A percentile compares a stretch with the other conserved stretches of the same genome.
These are phyloP conservation scores for Drosophila biarmipes DNA, from an alignment of 1,140 invertebrate genomes.

Conservation along the genomic window DNA sequence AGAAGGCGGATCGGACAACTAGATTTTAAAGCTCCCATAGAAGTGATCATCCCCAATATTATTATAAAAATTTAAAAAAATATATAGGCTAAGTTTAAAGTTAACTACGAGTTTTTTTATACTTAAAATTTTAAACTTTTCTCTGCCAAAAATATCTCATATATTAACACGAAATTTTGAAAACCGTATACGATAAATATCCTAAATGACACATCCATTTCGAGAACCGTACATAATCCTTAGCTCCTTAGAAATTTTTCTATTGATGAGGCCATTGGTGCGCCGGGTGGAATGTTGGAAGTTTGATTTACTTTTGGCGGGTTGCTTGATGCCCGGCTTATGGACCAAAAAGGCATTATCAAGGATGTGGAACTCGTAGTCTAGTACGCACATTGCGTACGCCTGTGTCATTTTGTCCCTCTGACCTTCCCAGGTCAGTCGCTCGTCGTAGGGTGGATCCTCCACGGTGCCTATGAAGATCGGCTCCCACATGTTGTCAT, in stretches of 20 bases:
- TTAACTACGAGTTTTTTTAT: too few relatives aligned
- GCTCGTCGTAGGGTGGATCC: slow-evolving; percentile 94
- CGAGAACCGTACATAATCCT: slow-evolving; percentile 11
- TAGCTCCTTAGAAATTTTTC: neutral
- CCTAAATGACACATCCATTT: slow-evolving; percentile 4
- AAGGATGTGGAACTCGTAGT: slow-evolving; percentile 94
- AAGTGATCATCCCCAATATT: too few relatives aligned
- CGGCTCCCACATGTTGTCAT: slow-evolving; percentile 93
- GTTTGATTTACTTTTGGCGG: accelerated
- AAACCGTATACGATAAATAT: too few relatives aligned
- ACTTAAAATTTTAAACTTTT: neutral
- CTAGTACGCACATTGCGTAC: slow-evolving; percentile 92
- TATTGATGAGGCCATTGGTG: neutral
- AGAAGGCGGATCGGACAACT: too few relatives aligned
- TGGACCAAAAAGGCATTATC: slow-evolving; percentile 95
- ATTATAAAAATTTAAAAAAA: too few relatives aligned
- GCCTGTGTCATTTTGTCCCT: slow-evolving; percentile 97
- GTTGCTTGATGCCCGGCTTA: slow-evolving; percentile 91
- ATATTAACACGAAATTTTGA: slow-evolving; percentile 7
- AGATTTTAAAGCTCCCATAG: too few relatives aligned
- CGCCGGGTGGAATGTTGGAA: neutral
- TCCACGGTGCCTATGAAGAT: slow-evolving; percentile 93
- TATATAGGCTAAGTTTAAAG: too few relatives aligned
- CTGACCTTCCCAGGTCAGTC: slow-evolving; percentile 94
- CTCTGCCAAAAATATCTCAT: neutral